Base-by-base conservation (phyloP, 2,113 vertebrate genomes). In the Indri indri region DNA sequence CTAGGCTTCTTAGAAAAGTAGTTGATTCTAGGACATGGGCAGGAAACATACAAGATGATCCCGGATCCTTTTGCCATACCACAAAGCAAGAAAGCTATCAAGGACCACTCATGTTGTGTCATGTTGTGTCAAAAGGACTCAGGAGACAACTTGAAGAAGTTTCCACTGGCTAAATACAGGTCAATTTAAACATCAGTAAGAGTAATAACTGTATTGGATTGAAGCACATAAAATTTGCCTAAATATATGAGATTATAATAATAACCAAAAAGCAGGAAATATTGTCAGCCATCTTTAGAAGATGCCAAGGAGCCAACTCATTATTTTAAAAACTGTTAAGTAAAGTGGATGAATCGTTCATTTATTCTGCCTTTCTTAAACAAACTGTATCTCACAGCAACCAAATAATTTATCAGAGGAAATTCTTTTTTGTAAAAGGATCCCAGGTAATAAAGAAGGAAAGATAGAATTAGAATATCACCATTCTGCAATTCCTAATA, bases 341-440 rank as follows among this genome's bases (percentile, higher is more conserved):
- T 18, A 65, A 0, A 81, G 18, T 45, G 1, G 13, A 22, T 88
- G 45, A 92, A 45, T 94, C 37, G 42, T n/a, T 94, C 4, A 76
- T 87, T 94, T 66, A 61, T 90, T 87, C 73, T 82, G 34, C 11
- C 42, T 91, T 97, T 87, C 42, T 95, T 73, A 61, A 23, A 13
- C 59, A 13, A 94, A n/a, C 47, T 90, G 0, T 68, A 74, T 80
- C n/a, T 87, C 42, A 73, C 14, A 68, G 27, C 63, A 86, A 92
- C 14, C 30, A 93, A 82, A 89, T 89, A 95, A 85, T 27, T 93
- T 45, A 73, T 77, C 68, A 50, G 30, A 66, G 22, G 20, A 82
- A 83, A 79, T 65, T 71, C 52, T n/a, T 73, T 14, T 87, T 65
- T 74, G 52, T 92, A 68, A 92, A 94, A 81, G 8, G 8, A 54